phyloP scores from a whole-genome alignment of 2,113 vertebrate species.

The Rhinichthys klamathensis region DNA sequence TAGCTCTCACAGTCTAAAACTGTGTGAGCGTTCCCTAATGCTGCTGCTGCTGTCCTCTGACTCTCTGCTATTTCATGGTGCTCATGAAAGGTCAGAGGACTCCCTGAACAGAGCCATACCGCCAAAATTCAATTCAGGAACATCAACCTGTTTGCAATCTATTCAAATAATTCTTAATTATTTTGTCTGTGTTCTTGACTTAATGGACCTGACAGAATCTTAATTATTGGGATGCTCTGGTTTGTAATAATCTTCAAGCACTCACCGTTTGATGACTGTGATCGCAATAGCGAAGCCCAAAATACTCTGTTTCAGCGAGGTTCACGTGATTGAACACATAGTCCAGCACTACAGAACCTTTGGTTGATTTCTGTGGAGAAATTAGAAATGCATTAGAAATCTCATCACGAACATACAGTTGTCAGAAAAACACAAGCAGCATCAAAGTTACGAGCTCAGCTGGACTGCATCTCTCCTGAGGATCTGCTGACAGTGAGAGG shows the following conservation, averaged over 20 bases:
- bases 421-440: neutral
- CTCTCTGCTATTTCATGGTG: too few species aligned
- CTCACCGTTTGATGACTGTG: conserved; percentile 89
- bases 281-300: conserved; percentile 92
- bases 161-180: too few species aligned
- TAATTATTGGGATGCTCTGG: neutral
- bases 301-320: conserved; percentile 87
- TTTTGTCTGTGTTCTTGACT: too few species aligned
- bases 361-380: conserved; percentile 90
- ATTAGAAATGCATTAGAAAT: conserved; percentile 58
- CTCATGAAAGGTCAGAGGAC: too few species aligned
- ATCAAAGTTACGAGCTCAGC: neutral
- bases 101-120: too few species aligned
- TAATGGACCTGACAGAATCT: too few species aligned
- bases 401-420: neutral
- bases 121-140: too few species aligned
- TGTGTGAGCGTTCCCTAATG: too few species aligned
- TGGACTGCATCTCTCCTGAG: neutral
- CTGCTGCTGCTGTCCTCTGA: too few species aligned
- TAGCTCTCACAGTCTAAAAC: too few species aligned
- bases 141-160: too few species aligned
- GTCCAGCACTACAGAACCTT: conserved; percentile 83
- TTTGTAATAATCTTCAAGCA: conserved; percentile 36
- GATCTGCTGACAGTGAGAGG: neutral
- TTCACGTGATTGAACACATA: conserved; percentile 88